Percentiles rank a stretch among this genome's conserved stretches.
phyloP scores from a whole-genome alignment of 2,113 vertebrate species.

The Eira barbara region DNA sequence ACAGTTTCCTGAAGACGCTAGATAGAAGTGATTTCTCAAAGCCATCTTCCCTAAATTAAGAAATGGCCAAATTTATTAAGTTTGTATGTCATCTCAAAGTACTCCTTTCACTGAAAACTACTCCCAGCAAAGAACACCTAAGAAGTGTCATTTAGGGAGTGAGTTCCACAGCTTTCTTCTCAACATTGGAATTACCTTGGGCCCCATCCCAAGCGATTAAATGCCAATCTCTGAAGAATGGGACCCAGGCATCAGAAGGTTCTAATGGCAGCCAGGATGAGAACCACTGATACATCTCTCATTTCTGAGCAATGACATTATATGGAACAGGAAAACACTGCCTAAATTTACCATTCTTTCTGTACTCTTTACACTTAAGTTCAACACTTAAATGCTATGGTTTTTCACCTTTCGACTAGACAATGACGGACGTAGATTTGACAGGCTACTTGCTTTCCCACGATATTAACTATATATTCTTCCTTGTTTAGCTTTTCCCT shows the following conservation, averaged over 20 bases:
- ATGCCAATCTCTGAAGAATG: not conserved
- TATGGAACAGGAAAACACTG: not conserved
- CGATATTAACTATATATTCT: not conserved
- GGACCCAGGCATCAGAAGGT: not conserved
- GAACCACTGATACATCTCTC: not conserved
- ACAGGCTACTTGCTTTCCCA: not conserved
- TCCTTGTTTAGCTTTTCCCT: not conserved
- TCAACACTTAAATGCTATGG: not conserved
- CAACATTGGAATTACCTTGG: not conserved
- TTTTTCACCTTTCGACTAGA: not conserved
- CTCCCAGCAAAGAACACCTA: not conserved
- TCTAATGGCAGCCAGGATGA: not conserved
- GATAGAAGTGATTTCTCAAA: not conserved
- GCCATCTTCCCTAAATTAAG: not conserved
- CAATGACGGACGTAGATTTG: not conserved
- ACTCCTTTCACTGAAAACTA: constrained; percentile 10
- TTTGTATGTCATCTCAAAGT: not conserved
- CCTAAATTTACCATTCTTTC: not conserved
- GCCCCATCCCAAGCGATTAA: not conserved
- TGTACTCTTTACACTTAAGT: not conserved
- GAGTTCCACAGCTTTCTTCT: not conserved
- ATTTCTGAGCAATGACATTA: not conserved
- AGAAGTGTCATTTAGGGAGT: not conserved
- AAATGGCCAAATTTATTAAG: not conserved
- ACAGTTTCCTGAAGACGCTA: not conserved